phyloP scores from a whole-genome alignment of 1,140 invertebrate genomes.

The Micrasema minimum region DNA sequence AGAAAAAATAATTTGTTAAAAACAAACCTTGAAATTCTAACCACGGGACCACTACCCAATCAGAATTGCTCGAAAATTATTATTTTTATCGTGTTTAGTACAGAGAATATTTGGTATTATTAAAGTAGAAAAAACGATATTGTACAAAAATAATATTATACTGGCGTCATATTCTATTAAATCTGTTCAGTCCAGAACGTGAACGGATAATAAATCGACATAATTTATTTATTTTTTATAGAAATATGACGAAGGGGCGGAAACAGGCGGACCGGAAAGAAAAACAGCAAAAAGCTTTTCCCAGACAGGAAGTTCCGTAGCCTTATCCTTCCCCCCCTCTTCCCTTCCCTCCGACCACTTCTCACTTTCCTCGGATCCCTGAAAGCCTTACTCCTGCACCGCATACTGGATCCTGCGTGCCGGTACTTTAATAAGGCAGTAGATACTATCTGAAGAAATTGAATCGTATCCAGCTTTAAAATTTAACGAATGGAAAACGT shows the following conservation, averaged over 20 bases:
- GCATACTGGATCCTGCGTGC: not conserved
- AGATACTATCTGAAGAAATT: not conserved
- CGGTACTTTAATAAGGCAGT: constrained; percentile 14
- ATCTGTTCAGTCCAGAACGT: too few species aligned
- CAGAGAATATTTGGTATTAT: too few species aligned
- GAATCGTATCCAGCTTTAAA: not conserved
- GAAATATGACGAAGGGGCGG: not conserved
- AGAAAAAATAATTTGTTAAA: too few species aligned
- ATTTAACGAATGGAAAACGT: too few species aligned
- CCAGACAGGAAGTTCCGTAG: not conserved
- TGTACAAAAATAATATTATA: too few species aligned
- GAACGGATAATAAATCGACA: not conserved
- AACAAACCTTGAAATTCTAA: too few species aligned
- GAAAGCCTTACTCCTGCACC: too few species aligned
- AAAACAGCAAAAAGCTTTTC: not conserved
- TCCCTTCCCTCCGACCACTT: not conserved
- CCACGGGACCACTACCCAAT: too few species aligned
- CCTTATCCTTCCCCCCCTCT: not conserved
- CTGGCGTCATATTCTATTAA: too few species aligned
- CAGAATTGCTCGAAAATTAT: too few species aligned
- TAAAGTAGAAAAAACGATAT: too few species aligned
- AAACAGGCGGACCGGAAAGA: constrained; percentile 2
- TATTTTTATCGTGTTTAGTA: too few species aligned
- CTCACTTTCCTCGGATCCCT: not conserved
- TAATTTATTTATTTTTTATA: not conserved